A percentile compares a stretch with the other conserved stretches of the same genome.
phyloP scores from a whole-genome alignment of 53 echinoderm and acorn worm genomes.

The Echinarachnius parma region DNA sequence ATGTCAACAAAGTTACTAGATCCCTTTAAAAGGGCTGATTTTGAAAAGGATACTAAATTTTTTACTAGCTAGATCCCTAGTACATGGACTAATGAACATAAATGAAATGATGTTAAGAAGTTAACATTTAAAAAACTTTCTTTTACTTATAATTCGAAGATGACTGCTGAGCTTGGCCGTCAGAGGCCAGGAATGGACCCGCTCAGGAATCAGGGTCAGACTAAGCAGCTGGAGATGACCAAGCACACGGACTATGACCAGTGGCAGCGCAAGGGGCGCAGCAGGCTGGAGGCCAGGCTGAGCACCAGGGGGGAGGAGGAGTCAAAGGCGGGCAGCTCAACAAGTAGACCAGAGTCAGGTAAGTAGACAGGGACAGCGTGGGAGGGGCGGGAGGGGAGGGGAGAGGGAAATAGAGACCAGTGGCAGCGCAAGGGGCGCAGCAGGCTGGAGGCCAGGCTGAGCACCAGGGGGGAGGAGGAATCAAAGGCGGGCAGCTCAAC shows the following conservation, averaged over 20 bases:
- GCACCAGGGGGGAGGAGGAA: conserved; percentile 27
- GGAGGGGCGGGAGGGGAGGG: too few relatives aligned
- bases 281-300: conserved; percentile 11
- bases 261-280: conserved; percentile 49
- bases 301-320: conserved; percentile 18
- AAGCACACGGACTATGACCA: conserved; percentile 49
- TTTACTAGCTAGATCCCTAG: too few relatives aligned
- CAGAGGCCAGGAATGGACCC: conserved; percentile 7
- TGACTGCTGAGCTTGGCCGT: conserved; percentile 10
- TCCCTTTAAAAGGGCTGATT: too few relatives aligned
- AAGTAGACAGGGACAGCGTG: background rate
- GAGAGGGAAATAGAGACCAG: too few relatives aligned
- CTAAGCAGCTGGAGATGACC: conserved; percentile 17
- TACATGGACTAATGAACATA: too few relatives aligned
- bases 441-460: too few relatives aligned
- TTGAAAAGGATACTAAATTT: too few relatives aligned
- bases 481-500: conserved; percentile 9
- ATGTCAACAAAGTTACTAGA: too few relatives aligned
- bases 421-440: conserved; percentile 50
- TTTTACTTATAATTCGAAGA: too few relatives aligned
- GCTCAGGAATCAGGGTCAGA: background rate
- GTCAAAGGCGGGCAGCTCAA: conserved; percentile 4
- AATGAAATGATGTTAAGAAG: too few relatives aligned
- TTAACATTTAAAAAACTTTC: too few relatives aligned
- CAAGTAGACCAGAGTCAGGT: conserved; percentile 36